These are phyloP conservation scores for Quadriops clusia DNA, from an alignment of 2,888 invertebrate genomes.

Conservation along the genomic window DNA sequence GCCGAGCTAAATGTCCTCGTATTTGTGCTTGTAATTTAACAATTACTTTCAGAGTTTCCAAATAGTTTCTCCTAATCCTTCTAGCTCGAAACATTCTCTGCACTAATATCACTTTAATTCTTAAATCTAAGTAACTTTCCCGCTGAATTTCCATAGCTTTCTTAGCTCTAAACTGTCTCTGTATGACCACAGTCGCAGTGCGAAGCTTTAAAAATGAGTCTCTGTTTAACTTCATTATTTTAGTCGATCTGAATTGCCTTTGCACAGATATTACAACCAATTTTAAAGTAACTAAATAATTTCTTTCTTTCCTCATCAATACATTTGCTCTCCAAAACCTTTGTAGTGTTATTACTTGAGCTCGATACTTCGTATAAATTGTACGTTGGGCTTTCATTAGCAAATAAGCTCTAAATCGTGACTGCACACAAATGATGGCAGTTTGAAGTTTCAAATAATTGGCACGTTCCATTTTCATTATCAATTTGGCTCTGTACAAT, in stretches of 20 bases:
- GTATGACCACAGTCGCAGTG: conserved; percentile 28
- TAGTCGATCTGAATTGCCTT: conserved; percentile 35
- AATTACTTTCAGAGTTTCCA: conserved; percentile 14
- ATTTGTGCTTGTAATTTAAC: conserved; percentile 16
- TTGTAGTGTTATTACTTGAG: too few species aligned
- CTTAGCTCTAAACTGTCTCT: conserved; percentile 24
- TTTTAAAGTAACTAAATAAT: conserved; percentile 25
- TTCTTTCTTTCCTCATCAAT: conserved; percentile 26
- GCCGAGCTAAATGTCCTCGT: conserved; percentile 10
- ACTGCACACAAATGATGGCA: too few species aligned
- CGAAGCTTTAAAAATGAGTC: conserved; percentile 25
- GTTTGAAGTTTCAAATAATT: too few species aligned
- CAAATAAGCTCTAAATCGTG: too few species aligned
- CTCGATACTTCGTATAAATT: too few species aligned
- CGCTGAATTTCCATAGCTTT: conserved; percentile 16
- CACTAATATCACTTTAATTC: conserved; percentile 20
- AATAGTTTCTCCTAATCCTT: conserved; percentile 25
- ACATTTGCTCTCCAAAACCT: conserved; percentile 35
- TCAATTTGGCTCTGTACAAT: conserved; percentile 32
- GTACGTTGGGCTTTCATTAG: too few species aligned
- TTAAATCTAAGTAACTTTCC: conserved; percentile 14
- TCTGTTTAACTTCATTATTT: conserved; percentile 27
- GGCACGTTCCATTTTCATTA: too few species aligned
- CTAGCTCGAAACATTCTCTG: conserved; percentile 31
- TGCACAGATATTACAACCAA: too few species aligned